Percentiles rank a stretch among this genome's conserved stretches.
phyloP scores from a whole-genome alignment of 2,888 invertebrate species.

The Eupithecia subumbrata region DNA sequence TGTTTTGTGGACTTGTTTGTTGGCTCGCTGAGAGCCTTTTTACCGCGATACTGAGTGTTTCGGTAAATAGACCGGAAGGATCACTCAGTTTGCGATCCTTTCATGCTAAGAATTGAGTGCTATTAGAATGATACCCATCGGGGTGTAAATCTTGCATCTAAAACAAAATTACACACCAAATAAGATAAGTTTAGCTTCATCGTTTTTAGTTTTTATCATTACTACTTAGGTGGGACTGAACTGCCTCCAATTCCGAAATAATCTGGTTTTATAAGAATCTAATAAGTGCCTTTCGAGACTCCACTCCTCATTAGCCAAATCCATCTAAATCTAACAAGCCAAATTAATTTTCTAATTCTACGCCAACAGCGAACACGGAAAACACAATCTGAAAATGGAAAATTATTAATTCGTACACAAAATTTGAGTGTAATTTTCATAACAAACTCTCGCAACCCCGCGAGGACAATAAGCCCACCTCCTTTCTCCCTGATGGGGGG shows the following conservation, averaged over 20 bases:
- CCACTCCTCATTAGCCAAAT: slow-evolving; percentile 4
- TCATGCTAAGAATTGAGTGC: background rate
- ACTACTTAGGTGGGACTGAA: background rate
- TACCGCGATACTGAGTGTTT: slow-evolving; percentile 14
- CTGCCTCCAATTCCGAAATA: background rate
- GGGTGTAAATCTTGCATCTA: background rate
- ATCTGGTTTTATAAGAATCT: background rate
- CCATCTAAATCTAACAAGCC: slow-evolving; percentile 10
- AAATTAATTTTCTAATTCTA: slow-evolving; percentile 30
- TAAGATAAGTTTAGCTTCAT: background rate
- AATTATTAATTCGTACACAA: slow-evolving; percentile 40
- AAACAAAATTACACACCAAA: background rate
- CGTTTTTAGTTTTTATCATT: background rate
- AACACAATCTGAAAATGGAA: slow-evolving; percentile 34
- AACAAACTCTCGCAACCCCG: slow-evolving; percentile 42
- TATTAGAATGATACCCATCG: background rate
- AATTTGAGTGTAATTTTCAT: slow-evolving; percentile 44
- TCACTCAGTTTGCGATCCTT: slow-evolving; percentile 17
- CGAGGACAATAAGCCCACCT: slow-evolving; percentile 55
- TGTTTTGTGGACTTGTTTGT: slow-evolving; percentile 32
- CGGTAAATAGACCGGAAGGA: slow-evolving; percentile 23
- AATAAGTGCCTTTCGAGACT: background rate
- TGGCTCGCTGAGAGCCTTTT: slow-evolving; percentile 18
- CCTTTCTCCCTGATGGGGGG: slow-evolving; percentile 27
- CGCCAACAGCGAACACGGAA: slow-evolving; percentile 19